A percentile compares a stretch with the other conserved stretches of the same genome.
Evolutionary conservation across 1,140 invertebrate species (phyloP).

Genomic region (Papilio aristodemus): DNA sequence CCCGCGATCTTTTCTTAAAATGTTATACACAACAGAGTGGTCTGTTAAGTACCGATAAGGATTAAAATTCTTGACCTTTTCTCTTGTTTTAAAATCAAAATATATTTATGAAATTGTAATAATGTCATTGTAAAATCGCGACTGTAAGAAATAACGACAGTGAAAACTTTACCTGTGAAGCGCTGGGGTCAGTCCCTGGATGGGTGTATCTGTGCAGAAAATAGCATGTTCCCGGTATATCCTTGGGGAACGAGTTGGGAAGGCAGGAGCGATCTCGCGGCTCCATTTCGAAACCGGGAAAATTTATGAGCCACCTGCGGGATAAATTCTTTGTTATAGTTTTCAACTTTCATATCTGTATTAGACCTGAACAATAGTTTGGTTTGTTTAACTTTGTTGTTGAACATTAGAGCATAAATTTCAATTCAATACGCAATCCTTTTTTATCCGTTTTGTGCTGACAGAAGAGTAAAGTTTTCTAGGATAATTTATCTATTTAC

Average conservation of each 20-base stretch:
- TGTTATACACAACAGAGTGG: too few species aligned
- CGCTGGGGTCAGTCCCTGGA: conserved; percentile 81
- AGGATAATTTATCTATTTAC: too few species aligned
- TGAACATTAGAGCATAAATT: neutral
- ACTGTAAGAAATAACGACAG: conserved; percentile 12
- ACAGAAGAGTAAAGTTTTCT: too few species aligned
- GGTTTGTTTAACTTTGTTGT: neutral
- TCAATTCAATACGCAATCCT: neutral
- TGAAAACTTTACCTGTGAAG: conserved; percentile 76
- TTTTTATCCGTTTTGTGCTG: too few species aligned
- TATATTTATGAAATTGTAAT: too few species aligned
- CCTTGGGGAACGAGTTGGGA: conserved; percentile 91
- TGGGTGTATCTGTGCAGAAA: conserved; percentile 92
- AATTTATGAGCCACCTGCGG: conserved; percentile 87
- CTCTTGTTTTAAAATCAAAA: too few species aligned
- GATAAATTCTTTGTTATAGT: conserved; percentile 42
- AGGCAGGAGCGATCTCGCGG: conserved; percentile 88
- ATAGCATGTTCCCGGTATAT: conserved; percentile 90
- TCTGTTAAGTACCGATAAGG: too few species aligned
- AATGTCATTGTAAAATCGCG: too few species aligned
- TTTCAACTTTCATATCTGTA: neutral
- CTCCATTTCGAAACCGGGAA: conserved; percentile 89
- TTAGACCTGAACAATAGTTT: neutral
- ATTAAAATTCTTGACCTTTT: too few species aligned
- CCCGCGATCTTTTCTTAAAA: too few species aligned